phyloP scores from a whole-genome alignment of 2,888 invertebrate genomes.

The Neria commutata region DNA sequence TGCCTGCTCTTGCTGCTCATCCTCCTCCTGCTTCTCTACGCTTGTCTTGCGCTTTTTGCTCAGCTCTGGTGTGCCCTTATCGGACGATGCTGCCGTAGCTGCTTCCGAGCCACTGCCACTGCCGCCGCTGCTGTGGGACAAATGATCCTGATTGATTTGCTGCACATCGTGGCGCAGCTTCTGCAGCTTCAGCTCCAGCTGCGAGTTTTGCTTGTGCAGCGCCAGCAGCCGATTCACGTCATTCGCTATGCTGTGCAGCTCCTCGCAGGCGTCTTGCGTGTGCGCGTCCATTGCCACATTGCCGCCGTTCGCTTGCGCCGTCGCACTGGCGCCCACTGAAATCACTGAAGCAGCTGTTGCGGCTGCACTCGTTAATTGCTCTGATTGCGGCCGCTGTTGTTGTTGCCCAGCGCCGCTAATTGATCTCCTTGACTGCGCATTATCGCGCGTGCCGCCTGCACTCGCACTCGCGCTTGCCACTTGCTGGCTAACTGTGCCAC shows the following conservation, averaged over 20 bases:
- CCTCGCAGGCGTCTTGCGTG: conserved; percentile 48
- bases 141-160: conserved; percentile 59
- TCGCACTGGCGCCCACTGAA: conserved; percentile 21
- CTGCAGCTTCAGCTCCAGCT: conserved; percentile 53
- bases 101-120: background rate
- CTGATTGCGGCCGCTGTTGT: conserved; percentile 32
- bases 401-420: conserved; percentile 13
- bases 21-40: conserved; percentile 1
- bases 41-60: too few species aligned
- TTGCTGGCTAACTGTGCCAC: conserved; percentile 39
- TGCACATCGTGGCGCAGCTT: conserved; percentile 53
- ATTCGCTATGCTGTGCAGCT: conserved; percentile 56
- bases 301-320: conserved; percentile 10
- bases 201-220: conserved; percentile 51
- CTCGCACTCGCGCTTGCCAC: conserved; percentile 30
- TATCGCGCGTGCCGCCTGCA: conserved; percentile 6
- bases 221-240: conserved; percentile 56
- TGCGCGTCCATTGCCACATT: conserved; percentile 29
- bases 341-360: conserved; percentile 30
- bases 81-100: too few species aligned
- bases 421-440: conserved; percentile 15
- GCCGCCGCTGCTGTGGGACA: conserved; percentile 18
- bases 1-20: background rate
- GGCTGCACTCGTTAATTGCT: conserved; percentile 32
- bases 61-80: conserved; percentile 12